Base-by-base conservation (phyloP, 2,888 invertebrate genomes). In the Scaptomyza polygonia region DNA sequence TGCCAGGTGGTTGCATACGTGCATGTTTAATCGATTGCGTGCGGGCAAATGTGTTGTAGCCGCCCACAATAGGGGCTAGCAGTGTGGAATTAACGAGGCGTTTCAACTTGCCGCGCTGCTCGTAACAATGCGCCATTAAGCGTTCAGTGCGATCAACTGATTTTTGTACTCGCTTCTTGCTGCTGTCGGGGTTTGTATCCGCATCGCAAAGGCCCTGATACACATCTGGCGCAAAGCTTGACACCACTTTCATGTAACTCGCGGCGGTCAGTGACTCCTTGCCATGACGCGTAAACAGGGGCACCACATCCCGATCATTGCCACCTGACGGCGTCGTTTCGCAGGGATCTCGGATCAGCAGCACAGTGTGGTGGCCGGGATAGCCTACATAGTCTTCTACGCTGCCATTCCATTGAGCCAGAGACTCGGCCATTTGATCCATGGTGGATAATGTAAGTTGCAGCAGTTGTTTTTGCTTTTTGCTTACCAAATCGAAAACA, bases 151-250 rank as follows among this genome's bases (percentile, higher is more conserved):
- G 93, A 32, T 95, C 94, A 0, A 96, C 93, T 5, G 97, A 93
- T 90, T 97, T 97, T 1, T 88, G 88, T 12, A 95, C 89, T 62
- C 97, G 93, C 90, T 97, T 98, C 49, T 93, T 92, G 0, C 95
- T 92, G 87, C 96, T 95, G 39, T 93, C 92, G 7, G 92, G 90
- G 86, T 89, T 89, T 1, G 92, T 91, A 27, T 92, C 92, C 0
- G 89, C 94, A 93, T 98, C 97, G 89, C 95, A 95, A 79, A 98
- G 92, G 12, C 95, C 94, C 89, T 96, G 94, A 92, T 96, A 96
- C 88, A 96, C 94, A 90, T 97, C 96, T 39, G 98, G 97, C 90
- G 94, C 94, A 89, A 95, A 95, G 27, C 93, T 91, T 92, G 97
- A 95, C 75, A 97, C 94, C 36, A 95, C 89, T 82, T 96, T 94